These are phyloP conservation scores for Rhabdornis inornatus DNA, from an alignment of 2,113 vertebrate genomes.

Conservation along the genomic window DNA sequence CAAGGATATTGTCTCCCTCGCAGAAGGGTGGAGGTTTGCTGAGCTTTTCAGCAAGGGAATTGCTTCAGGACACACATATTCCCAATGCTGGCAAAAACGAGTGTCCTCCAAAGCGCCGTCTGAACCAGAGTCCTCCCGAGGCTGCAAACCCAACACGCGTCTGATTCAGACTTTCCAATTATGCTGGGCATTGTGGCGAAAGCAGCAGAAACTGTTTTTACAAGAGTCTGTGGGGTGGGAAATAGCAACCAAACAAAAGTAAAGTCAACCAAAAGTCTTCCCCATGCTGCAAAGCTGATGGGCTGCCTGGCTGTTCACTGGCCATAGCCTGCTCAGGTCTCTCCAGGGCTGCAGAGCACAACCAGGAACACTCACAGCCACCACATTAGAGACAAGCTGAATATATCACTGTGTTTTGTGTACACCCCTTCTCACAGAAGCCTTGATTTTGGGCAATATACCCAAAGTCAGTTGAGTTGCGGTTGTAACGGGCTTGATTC, in stretches of 20 bases:
- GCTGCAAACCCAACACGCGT: background rate
- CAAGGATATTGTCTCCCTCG: background rate
- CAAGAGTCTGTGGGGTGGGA: background rate
- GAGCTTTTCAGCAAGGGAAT: conserved; percentile 8
- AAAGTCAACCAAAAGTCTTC: background rate
- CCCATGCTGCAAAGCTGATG: background rate
- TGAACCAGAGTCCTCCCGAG: background rate
- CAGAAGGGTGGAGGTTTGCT: background rate
- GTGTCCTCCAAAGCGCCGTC: background rate
- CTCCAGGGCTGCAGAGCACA: background rate
- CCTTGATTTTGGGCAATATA: background rate
- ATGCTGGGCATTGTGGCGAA: background rate
- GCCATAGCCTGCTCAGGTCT: background rate
- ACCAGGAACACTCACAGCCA: background rate
- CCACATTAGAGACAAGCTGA: background rate
- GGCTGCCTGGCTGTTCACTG: rapidly evolving
- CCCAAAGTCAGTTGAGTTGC: background rate
- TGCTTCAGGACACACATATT: background rate
- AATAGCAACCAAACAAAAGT: conserved; percentile 4
- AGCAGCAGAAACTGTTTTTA: background rate
- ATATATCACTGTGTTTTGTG: background rate
- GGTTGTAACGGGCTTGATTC: background rate
- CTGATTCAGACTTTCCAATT: conserved; percentile 41
- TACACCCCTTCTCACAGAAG: background rate
- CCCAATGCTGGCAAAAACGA: background rate